Conservation (phyloP, 2,113 vertebrate species). For the Herpailurus yagouaroundi region DNA sequence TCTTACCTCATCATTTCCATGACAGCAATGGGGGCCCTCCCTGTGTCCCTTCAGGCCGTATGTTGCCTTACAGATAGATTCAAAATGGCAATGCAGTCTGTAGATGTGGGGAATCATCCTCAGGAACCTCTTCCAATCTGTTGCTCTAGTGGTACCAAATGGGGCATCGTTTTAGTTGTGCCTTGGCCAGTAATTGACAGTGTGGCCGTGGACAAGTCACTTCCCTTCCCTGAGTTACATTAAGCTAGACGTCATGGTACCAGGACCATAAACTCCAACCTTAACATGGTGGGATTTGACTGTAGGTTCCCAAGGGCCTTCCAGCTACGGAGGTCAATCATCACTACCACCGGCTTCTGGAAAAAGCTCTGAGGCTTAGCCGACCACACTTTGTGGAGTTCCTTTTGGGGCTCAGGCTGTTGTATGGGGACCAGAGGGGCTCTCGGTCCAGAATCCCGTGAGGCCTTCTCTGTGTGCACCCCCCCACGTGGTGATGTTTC, state of each 20-base stretch:
- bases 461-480: accelerated
- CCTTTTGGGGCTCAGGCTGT: background rate
- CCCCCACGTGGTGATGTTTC: accelerated
- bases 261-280: too few relatives aligned
- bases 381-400: accelerated
- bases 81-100: accelerated
- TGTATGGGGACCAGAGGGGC: background rate
- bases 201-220: accelerated
- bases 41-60: too few relatives aligned
- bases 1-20: accelerated
- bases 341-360: accelerated
- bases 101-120: accelerated
- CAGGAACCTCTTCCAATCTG: accelerated
- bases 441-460: too few relatives aligned
- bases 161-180: background rate
- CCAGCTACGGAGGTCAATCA: accelerated
- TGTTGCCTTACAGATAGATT: background rate
- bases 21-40: accelerated
- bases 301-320: background rate
- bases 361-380: accelerated
- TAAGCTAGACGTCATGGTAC: background rate
- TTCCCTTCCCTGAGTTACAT: background rate
- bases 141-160: accelerated
- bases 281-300: background rate
- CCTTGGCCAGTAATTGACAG: too few relatives aligned